Evolutionary conservation across 1,140 invertebrate genomes (phyloP).

Genomic region (Geopemphigus sp.): DNA sequence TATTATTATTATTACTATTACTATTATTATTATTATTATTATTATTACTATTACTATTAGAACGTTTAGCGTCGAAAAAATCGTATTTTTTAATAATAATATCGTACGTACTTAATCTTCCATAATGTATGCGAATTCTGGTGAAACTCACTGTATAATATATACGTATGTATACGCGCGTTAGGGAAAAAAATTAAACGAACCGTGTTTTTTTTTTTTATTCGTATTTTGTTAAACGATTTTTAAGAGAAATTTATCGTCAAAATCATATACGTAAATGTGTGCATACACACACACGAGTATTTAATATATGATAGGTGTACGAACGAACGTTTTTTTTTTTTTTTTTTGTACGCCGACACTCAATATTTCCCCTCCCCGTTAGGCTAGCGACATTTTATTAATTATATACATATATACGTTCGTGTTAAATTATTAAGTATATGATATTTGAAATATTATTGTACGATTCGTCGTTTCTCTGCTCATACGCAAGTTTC

Average conservation of each 20-base stretch:
- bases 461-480: conserved; percentile 16
- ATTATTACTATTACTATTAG: not conserved
- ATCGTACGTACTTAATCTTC: conserved; percentile 23
- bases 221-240: conserved; percentile 27
- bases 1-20: not conserved
- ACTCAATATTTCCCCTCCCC: not conserved
- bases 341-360: not conserved
- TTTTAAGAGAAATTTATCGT: not conserved
- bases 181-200: not conserved
- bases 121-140: conserved; percentile 6
- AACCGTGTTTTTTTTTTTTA: not conserved
- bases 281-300: too few species aligned
- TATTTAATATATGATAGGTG: not conserved
- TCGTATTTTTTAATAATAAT: not conserved
- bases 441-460: not conserved
- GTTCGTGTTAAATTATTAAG: conserved; percentile 21
- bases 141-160: not conserved
- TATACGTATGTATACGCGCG: not conserved
- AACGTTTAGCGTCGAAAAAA: not conserved
- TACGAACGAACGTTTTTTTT: not conserved
- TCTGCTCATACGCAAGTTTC: conserved; percentile 31
- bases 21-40: not conserved
- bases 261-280: not conserved
- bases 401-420: conserved; percentile 13
- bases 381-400: conserved; percentile 20